Evolutionary conservation across 2,888 invertebrate genomes (phyloP).

Genomic region (Leistus spinibarbis): DNA sequence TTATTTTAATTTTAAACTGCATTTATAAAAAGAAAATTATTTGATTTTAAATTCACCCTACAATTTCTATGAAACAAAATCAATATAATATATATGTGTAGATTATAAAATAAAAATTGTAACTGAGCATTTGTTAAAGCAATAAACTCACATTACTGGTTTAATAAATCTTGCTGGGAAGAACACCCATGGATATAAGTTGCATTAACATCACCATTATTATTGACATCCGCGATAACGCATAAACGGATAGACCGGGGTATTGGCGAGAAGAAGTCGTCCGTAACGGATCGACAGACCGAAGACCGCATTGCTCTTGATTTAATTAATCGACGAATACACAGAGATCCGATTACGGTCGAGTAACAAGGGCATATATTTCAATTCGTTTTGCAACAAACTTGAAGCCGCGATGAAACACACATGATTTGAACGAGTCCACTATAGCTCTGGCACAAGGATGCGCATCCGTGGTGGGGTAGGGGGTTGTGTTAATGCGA

Average conservation of each 20-base stretch:
- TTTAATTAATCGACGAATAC: constrained; percentile 27
- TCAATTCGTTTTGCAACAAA: constrained; percentile 12
- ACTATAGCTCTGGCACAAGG: not conserved
- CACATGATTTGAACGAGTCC: constrained; percentile 1
- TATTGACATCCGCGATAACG: not conserved
- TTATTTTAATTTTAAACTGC: no score
- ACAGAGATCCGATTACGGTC: constrained; percentile 28
- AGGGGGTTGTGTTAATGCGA: constrained; percentile 6
- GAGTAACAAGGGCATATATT: constrained; percentile 22
- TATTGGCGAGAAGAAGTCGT: not conserved
- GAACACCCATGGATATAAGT: not conserved
- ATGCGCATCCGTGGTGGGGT: not conserved
- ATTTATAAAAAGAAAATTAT: no score
- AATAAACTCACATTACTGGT: not conserved
- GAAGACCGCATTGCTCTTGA: constrained; percentile 16
- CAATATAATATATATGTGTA: no score
- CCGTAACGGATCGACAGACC: not conserved
- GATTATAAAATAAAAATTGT: no score
- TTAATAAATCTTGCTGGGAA: not conserved
- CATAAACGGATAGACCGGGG: not conserved
- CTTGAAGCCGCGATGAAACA: not conserved
- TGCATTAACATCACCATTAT: not conserved
- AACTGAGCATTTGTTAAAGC: not conserved
- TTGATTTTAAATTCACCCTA: not conserved
- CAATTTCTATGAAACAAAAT: no score